Base-by-base conservation (phyloP, 2,888 invertebrate species). In the Lithophane ornitopus region DNA sequence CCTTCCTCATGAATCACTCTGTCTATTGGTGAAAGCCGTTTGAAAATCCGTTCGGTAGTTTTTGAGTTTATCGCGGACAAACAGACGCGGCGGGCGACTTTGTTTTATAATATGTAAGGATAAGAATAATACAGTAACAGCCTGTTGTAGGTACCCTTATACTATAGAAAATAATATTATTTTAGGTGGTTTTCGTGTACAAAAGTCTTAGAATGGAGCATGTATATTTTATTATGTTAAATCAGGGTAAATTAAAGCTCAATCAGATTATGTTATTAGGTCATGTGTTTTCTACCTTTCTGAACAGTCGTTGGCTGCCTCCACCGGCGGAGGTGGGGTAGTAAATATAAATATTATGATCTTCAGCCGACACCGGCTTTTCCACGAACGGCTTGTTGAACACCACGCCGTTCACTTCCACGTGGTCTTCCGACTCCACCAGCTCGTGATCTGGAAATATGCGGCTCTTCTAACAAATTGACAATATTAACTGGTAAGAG, bases 321-420 rank as follows among this genome's bases (percentile, higher is more conserved):
- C 99, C 99, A 44, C 99, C 99, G 4, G 99, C 99, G 2, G 99
- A 99, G 22, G 99, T 99, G 0, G 99, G 99, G 96, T 99, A 99
- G 94, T 99, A 99, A 89, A 99, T 99, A 93, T 99, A 99, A 92
- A 99, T 99, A 94, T 99, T 99, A 94, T 99, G 99, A 96, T 99
- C 99, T 95, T 99, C 99, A 0, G 99, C 99, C 39, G 99, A 99
- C 12, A 99, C 99, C 0, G 99, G 99, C 93, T 99, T 99, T 96
- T 99, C 99, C 34, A 99, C 99, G 96, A 99, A 99, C 0, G 99
- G 99, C 92, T 99, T 99, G 92, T 99, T 99, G 92, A 99, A 99
- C 39, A 98, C 98, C 46, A 98, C 98, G 11, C 99, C 99, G 93
- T 99, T 99, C 66, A 99, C 99, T 96, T 99, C 99, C 7, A 99